Base-by-base conservation (phyloP, 2,113 vertebrate species). In the Crotalus viridis region DNA sequence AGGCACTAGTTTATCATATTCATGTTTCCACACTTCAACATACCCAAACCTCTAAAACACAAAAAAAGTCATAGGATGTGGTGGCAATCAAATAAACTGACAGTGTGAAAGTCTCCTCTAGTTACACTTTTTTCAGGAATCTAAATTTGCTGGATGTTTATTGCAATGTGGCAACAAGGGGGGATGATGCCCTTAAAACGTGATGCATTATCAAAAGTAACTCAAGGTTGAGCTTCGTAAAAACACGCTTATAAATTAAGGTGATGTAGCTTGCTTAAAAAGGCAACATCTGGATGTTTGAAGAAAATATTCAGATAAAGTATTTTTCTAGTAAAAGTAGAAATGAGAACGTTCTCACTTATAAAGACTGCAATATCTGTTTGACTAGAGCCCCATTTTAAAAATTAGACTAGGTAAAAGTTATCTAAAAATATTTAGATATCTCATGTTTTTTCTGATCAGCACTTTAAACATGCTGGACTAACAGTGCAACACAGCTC, bases 1-100 rank as follows among this genome's bases (percentile, higher is more conserved):
- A 99, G 99, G 99, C 99, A 99, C 99, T 99, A 98, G 97, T 97
- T 98, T 98, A 97, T 97, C 97, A 98, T 99, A 98, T 97, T 97
- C 22, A 2, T 97, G 94, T 96, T 95, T 96, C 95, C 97, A 98
- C 97, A 96, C 97, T 96, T 96, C 96, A 97, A 96, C 95, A 96
- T 93, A 92, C 95, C 95, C 94, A 95, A 95, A 97, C 94, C 94
- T 96, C 96, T 95, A 96, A 74, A 96, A 96, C 97, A 98, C 96
- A 97, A 97, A 96, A 95, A 95, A 95, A 95, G 95, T 96, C 97
- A 96, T 96, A 28, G 91, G 95, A 96, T 96, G 97, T 98, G 97
- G 97, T 97, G 97, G 86, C 96, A 95, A 96, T 96, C 92, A 96
- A 95, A 97, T 97, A 95, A 97, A 97, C 55, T 95, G 96, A 95